Evolutionary conservation across 2,888 invertebrate species (phyloP).

Genomic region (Corbicula japonica): DNA sequence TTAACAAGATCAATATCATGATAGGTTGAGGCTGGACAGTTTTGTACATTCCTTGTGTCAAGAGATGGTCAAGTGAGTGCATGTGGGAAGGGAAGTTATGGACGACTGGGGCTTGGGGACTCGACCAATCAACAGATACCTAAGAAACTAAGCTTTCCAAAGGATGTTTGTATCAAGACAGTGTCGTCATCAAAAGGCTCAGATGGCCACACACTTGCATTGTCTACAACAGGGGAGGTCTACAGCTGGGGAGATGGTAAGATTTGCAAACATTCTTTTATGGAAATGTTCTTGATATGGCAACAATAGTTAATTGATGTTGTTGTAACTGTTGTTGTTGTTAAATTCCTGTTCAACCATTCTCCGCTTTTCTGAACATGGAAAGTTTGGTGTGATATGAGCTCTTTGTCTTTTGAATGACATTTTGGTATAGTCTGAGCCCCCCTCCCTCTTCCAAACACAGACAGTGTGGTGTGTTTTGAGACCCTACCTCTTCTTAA

Average conservation of each 20-base stretch:
- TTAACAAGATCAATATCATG: not conserved
- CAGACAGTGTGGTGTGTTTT: too few species aligned
- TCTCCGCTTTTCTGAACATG: too few species aligned
- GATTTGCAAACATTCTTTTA: too few species aligned
- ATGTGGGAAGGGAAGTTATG: slow-evolving; percentile 90
- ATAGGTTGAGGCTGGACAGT: slow-evolving; percentile 90
- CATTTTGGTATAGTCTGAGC: too few species aligned
- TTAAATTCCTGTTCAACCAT: too few species aligned
- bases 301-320: too few species aligned
- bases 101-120: slow-evolving; percentile 90
- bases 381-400: too few species aligned
- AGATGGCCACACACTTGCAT: slow-evolving; percentile 90
- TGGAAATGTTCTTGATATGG: too few species aligned
- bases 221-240: slow-evolving; percentile 90
- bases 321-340: too few species aligned
- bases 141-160: slow-evolving; percentile 88
- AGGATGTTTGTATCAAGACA: slow-evolving; percentile 85
- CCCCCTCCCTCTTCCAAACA: too few species aligned
- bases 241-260: slow-evolving; percentile 90
- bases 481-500: too few species aligned
- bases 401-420: too few species aligned
- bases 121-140: slow-evolving; percentile 89
- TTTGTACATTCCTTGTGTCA: slow-evolving; percentile 90
- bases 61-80: slow-evolving; percentile 89
- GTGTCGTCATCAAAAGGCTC: slow-evolving; percentile 90